Evolutionary conservation across 2,797 vertebrate genomes (phyloP), one percentile per base, ranked within the genome.

Genomic region (Carapus acus): DNA sequence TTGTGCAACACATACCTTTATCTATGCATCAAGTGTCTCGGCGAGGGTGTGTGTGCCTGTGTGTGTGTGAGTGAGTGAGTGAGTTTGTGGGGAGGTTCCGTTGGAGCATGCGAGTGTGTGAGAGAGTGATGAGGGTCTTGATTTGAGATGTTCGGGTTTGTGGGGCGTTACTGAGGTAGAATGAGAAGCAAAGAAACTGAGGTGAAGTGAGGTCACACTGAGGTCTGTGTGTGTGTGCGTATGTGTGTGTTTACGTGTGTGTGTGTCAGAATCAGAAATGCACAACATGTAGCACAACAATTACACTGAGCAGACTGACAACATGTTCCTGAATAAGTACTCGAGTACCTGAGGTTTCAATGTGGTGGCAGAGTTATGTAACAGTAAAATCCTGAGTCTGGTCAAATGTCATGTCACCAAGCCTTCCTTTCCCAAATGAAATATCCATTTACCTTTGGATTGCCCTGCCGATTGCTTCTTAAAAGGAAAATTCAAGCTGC

Each of bases 301-400:
- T 84, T 78, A 74, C 75, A 83, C 74, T 79, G 83, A 82, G 77
- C 73, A 83, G 76, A 83, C 56, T 74, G 75, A 81, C 66, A 76
- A 83, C 64, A 79, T 82, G 81, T 80, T 86, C 84, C 85, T 86
- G 85, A 88, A 87, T 81, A n/a, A n/a, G n/a, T n/a, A 66, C 55
- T 63, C 81, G 73, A 83, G 81, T 86, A 83, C 82, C 82, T 85
- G 85, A 86, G 83, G 76, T 87, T 79, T 80, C 69, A 73, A 69
- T 76, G 71, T 76, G 69, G 67, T 67, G 76, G 81, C 76, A 77
- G 73, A 83, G 74, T 69, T 77, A 66, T 74, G 63, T 74, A 78
- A 74, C 48, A 77, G 73, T 65, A 71, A 74, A 68, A 75, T 84
- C 81, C 82, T 82, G 82, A 84, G 84, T 77, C 70, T 73, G 77